Conservation (phyloP, 2,113 vertebrate genomes). For the Tyrannus savana region DNA sequence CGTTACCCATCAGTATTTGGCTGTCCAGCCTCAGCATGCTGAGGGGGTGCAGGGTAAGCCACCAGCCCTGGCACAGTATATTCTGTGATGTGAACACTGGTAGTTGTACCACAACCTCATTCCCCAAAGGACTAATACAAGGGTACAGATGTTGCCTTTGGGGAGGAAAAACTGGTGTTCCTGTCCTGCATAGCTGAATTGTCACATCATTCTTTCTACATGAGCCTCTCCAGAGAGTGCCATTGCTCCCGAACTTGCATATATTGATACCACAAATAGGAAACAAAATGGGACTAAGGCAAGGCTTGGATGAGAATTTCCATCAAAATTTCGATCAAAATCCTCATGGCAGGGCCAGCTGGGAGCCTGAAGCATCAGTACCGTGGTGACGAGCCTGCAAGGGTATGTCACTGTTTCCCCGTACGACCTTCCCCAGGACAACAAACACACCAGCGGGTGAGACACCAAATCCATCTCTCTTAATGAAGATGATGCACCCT, state of each 20-base stretch:
- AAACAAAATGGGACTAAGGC: neutral
- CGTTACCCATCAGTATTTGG: neutral
- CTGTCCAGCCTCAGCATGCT: neutral
- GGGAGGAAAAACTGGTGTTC: neutral
- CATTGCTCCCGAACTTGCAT: neutral
- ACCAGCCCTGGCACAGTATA: neutral
- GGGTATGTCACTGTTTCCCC: neutral
- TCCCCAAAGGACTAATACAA: neutral
- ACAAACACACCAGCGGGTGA: neutral
- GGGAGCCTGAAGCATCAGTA: neutral
- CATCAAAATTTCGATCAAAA: neutral
- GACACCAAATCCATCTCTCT: neutral
- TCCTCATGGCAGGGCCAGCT: neutral
- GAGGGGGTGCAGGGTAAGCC: neutral
- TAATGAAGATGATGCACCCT: neutral
- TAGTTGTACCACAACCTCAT: neutral
- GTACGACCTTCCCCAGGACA: neutral
- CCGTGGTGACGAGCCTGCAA: neutral
- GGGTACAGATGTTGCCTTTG: fast-evolving
- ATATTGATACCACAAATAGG: neutral
- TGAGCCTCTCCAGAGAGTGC: neutral
- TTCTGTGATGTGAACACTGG: neutral
- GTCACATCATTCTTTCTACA: neutral
- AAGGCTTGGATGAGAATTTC: neutral
- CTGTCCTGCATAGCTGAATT: neutral